phyloP scores from a whole-genome alignment of 2,113 vertebrate species.

The Zapus hudsonius region DNA sequence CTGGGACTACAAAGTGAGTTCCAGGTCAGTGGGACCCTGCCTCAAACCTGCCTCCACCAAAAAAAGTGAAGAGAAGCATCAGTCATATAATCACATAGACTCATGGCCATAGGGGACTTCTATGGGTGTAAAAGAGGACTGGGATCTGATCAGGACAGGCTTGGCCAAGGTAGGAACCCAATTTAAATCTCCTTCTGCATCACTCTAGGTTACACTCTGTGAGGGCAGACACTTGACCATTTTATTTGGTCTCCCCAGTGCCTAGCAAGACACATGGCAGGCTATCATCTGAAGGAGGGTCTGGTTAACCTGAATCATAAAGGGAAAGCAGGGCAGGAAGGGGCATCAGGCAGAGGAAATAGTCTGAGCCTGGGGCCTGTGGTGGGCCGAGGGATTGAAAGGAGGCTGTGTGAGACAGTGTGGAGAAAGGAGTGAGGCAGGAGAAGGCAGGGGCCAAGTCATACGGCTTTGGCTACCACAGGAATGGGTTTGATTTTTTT shows the following conservation, averaged over 20 bases:
- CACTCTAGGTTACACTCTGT: not conserved
- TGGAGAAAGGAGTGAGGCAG: not conserved
- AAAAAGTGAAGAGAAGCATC: too few species aligned
- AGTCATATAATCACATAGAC: too few species aligned
- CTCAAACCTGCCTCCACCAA: too few species aligned
- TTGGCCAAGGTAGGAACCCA: too few species aligned
- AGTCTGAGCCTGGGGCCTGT: not conserved
- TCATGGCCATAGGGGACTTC: not conserved
- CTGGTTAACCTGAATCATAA: slow-evolving; percentile 17
- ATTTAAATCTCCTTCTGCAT: not conserved
- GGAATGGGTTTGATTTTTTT: not conserved
- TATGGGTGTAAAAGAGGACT: not conserved
- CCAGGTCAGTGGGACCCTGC: too few species aligned
- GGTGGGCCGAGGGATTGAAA: not conserved
- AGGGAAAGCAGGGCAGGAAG: not conserved
- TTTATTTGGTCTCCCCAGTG: not conserved
- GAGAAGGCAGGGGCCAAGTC: not conserved
- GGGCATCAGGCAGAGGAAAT: not conserved
- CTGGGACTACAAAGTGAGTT: too few species aligned
- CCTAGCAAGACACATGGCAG: not conserved
- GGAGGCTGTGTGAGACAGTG: not conserved
- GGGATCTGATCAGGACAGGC: not conserved
- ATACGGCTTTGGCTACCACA: not conserved
- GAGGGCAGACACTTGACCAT: not conserved
- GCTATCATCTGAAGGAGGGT: not conserved